Evolutionary conservation across 2,888 invertebrate species (phyloP).

Genomic region (Eristalinus sepulchralis): DNA sequence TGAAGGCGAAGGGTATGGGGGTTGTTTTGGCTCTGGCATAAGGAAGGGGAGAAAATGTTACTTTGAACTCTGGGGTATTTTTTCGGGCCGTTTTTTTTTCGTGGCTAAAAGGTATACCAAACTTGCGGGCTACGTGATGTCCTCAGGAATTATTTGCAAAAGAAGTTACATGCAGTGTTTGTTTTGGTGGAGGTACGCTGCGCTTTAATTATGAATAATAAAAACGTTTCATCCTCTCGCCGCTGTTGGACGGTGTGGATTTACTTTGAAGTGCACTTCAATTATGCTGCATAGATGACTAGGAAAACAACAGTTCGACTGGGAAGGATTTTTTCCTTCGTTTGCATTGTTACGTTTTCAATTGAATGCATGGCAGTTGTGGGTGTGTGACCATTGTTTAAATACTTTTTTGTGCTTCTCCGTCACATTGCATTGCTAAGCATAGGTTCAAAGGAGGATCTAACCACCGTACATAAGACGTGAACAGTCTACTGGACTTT

Average conservation of each 20-base stretch:
- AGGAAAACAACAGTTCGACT: constrained; percentile 11
- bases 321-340: constrained; percentile 11
- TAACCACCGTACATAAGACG: not conserved
- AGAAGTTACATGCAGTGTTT: constrained; percentile 47
- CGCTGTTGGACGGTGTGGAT: constrained; percentile 32
- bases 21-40: not conserved
- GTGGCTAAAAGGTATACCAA: constrained; percentile 44
- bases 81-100: constrained; percentile 3
- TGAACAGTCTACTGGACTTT: not conserved
- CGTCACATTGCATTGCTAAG: not conserved
- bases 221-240: constrained; percentile 9
- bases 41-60: constrained; percentile 38
- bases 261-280: constrained; percentile 71
- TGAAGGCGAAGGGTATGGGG: not conserved
- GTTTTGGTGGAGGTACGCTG: constrained; percentile 42
- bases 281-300: constrained; percentile 65
- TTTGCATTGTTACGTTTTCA: not conserved
- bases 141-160: constrained; percentile 44
- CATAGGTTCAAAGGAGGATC: not conserved
- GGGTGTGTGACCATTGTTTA: not conserved
- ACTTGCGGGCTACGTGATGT: constrained; percentile 59
- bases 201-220: constrained; percentile 67
- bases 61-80: constrained; percentile 58
- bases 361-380: not conserved
- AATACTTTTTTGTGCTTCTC: not conserved